Evolutionary conservation across 2,113 vertebrate genomes (phyloP), one percentile per base, ranked within the genome.

Genomic region (Prinia subflava): DNA sequence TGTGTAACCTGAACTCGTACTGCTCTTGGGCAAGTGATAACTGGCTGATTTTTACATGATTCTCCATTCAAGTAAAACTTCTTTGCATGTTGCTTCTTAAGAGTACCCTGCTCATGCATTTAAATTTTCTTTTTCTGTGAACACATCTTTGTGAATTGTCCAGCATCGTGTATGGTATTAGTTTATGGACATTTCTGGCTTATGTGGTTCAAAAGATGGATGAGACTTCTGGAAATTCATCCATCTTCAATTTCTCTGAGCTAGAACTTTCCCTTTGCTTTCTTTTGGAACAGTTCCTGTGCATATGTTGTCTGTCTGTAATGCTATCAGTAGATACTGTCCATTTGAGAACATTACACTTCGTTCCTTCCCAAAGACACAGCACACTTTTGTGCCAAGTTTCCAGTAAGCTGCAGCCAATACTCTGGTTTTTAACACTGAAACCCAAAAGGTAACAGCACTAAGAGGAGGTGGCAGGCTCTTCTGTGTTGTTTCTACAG

Each of bases 291-390:
- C 1, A 6, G 22, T 70, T 94, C 71, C 89, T 92, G 44, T 68
- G 88, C 92, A 57, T 93, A 56, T 90, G 71, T 96, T 96, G 71
- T 83, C 90, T 84, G 44, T 94, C 86, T 93, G 56, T 81, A 81
- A 77, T 92, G 60, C 71, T 92, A n/a, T 92, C 83, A 56, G 95
- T 74, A 86, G 92, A 62, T 74, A 41, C 88, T 86, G 94, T 81
- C 93, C 92, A 71, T 92, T 55, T 74, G 79, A 93, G 95, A 93
- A 96, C 56, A 37, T 93, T 67, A 94, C 56, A 42, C 76, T 60
- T 90, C 15, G 44, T 96, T 97, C 95, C 65, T 69, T 96, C 88
- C 79, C 82, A 44, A 95, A 86, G 96, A 93, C 74, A 90, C 60
- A 49, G 35, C 60, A 25, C 31, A 14, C 41, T 83, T 55, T 4